Percentiles rank a stretch among this genome's conserved stretches.
These are phyloP conservation scores for Blastobasis adustella DNA, from an alignment of 2,888 invertebrate genomes.

Conservation along the genomic window DNA sequence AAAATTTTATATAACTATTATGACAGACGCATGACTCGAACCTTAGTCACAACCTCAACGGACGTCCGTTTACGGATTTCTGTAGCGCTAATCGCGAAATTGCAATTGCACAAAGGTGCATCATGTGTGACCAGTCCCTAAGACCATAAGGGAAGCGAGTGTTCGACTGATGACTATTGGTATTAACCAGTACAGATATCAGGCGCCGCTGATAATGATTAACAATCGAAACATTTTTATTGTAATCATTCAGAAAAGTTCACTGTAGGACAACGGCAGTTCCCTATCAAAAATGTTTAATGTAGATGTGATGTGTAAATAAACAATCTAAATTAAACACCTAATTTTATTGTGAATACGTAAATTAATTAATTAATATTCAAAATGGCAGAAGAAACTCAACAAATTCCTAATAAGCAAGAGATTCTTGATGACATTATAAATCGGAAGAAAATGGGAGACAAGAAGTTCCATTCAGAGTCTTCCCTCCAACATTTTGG, in stretches of 20 bases:
- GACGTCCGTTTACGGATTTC: no score
- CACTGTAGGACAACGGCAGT: no score
- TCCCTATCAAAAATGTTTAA: background rate
- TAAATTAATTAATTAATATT: background rate
- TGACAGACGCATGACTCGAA: no score
- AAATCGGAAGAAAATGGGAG: constrained; percentile 48
- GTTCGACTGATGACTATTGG: constrained; percentile 34
- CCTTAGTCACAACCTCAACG: no score
- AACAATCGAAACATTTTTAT: constrained; percentile 39
- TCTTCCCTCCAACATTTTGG: constrained; percentile 52
- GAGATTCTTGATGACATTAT: constrained; percentile 46
- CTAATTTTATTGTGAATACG: background rate
- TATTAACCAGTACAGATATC: constrained; percentile 36
- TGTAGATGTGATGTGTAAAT: background rate
- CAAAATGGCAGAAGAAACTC: background rate
- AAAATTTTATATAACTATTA: no score
- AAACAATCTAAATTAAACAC: background rate
- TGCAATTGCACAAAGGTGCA: background rate
- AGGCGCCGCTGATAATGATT: constrained; percentile 39
- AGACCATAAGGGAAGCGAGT: constrained; percentile 14
- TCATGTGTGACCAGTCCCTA: background rate
- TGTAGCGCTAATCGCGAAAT: background rate
- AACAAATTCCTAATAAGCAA: constrained; percentile 17
- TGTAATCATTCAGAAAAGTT: background rate
- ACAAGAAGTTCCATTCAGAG: constrained; percentile 62